phyloP scores from a whole-genome alignment of 2,888 invertebrate genomes.

The Endomychus coccineus region DNA sequence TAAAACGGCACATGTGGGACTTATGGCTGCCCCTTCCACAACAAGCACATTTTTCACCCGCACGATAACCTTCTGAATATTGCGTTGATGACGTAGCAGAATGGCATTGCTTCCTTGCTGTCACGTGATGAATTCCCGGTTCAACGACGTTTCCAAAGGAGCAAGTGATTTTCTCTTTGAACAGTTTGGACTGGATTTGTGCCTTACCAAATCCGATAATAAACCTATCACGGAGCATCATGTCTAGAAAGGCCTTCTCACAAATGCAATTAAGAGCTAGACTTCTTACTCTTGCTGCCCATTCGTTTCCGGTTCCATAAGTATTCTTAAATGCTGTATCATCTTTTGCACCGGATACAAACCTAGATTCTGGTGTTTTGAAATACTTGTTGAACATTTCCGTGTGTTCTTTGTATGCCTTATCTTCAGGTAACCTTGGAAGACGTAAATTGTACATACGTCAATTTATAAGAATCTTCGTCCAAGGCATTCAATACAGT shows the following conservation, averaged over 20 bases:
- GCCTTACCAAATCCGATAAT: slow-evolving; percentile 4
- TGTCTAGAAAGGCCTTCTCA: not conserved
- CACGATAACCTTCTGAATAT: no score
- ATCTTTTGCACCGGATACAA: slow-evolving; percentile 1
- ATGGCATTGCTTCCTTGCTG: no score
- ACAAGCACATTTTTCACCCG: no score
- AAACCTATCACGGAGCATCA: slow-evolving; percentile 6
- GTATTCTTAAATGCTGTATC: slow-evolving; percentile 1
- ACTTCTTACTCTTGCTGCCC: slow-evolving; percentile 6
- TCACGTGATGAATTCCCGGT: no score
- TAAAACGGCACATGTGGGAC: no score
- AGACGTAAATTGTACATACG: slow-evolving; percentile 3
- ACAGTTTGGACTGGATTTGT: not conserved
- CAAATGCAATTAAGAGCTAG: slow-evolving; percentile 2
- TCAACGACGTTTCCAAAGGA: no score
- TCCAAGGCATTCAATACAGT: no score
- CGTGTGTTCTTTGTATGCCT: not conserved
- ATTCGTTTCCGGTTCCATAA: slow-evolving; percentile 1
- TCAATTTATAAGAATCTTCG: no score
- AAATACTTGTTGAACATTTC: slow-evolving; percentile 2
- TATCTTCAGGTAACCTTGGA: slow-evolving; percentile 2
- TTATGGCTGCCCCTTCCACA: no score
- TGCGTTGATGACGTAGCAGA: no score
- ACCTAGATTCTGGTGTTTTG: slow-evolving; percentile 1
- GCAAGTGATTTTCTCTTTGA: no score